These are phyloP conservation scores for Fopius arisanus DNA, from an alignment of 1,140 invertebrate genomes.

Conservation along the genomic window DNA sequence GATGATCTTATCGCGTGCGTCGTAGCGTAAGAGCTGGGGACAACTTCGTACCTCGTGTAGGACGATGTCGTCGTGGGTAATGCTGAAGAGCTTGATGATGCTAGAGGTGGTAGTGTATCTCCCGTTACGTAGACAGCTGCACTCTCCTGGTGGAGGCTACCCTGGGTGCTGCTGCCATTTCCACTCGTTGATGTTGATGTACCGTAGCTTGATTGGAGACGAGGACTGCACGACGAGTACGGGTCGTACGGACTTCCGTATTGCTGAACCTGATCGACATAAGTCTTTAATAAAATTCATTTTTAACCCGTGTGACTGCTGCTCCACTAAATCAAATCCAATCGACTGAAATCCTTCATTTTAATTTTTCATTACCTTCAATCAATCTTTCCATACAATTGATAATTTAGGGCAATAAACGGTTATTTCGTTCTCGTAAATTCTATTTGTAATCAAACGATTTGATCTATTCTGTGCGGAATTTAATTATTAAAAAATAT, in stretches of 20 bases:
- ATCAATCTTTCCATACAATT: too few species aligned
- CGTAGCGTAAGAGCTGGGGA: constrained; percentile 60
- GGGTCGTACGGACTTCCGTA: constrained; percentile 63
- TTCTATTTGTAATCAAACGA: too few species aligned
- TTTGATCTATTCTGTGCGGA: too few species aligned
- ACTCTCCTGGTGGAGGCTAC: constrained; percentile 56
- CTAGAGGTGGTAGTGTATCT: constrained; percentile 56
- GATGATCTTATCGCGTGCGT: constrained; percentile 60
- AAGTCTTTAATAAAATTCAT: too few species aligned
- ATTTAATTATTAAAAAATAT: too few species aligned
- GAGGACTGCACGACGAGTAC: constrained; percentile 65
- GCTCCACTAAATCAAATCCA: too few species aligned
- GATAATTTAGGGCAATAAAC: too few species aligned
- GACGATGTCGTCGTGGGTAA: constrained; percentile 58
- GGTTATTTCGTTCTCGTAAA: too few species aligned
- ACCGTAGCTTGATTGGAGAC: constrained; percentile 58
- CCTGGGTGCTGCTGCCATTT: constrained; percentile 49
- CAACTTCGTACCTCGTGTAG: constrained; percentile 63
- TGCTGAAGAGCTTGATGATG: constrained; percentile 60
- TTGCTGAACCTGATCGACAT: constrained; percentile 59
- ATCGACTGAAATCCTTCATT: too few species aligned
- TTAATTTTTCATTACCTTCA: too few species aligned
- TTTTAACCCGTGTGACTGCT: too few species aligned
- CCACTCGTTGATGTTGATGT: constrained; percentile 35
- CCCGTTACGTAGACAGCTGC: constrained; percentile 59